These are phyloP conservation scores for Cydia amplana DNA, from an alignment of 1,140 invertebrate species.

Conservation along the genomic window DNA sequence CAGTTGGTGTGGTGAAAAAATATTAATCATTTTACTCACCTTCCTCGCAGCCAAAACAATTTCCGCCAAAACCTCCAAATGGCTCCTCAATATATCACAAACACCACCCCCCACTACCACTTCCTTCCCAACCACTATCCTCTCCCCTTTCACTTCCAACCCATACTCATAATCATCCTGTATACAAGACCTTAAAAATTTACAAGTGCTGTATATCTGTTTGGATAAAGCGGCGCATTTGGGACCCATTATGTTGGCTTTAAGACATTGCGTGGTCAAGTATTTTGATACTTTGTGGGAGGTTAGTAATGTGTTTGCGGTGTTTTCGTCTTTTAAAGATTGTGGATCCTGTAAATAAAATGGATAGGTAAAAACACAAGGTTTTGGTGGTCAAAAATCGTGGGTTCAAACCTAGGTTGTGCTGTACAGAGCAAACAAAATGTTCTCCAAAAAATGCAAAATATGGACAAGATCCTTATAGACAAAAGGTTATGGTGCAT, in stretches of 20 bases:
- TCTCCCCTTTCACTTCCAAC: constrained; percentile 38
- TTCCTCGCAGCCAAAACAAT: constrained; percentile 67
- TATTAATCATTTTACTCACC: too few species aligned
- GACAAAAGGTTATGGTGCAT: too few species aligned
- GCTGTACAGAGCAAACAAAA: too few species aligned
- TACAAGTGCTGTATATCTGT: constrained; percentile 53
- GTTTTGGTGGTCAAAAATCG: too few species aligned
- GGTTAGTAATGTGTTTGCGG: constrained; percentile 45
- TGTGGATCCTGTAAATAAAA: not conserved
- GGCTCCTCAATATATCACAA: constrained; percentile 57
- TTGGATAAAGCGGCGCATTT: constrained; percentile 69
- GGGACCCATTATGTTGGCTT: constrained; percentile 62
- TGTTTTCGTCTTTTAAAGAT: constrained; percentile 46
- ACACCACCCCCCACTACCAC: constrained; percentile 56
- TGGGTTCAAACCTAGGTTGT: too few species aligned
- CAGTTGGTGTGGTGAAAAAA: too few species aligned
- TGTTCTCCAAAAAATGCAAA: too few species aligned
- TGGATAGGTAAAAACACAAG: too few species aligned
- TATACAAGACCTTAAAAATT: constrained; percentile 59
- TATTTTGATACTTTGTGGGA: constrained; percentile 58
- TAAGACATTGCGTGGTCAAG: constrained; percentile 56
- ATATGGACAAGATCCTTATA: too few species aligned
- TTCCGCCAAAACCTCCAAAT: constrained; percentile 63
- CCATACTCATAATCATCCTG: constrained; percentile 57
- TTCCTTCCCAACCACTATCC: constrained; percentile 35